These are phyloP conservation scores for Troides aeacus DNA, from an alignment of 2,888 invertebrate species.

Conservation along the genomic window DNA sequence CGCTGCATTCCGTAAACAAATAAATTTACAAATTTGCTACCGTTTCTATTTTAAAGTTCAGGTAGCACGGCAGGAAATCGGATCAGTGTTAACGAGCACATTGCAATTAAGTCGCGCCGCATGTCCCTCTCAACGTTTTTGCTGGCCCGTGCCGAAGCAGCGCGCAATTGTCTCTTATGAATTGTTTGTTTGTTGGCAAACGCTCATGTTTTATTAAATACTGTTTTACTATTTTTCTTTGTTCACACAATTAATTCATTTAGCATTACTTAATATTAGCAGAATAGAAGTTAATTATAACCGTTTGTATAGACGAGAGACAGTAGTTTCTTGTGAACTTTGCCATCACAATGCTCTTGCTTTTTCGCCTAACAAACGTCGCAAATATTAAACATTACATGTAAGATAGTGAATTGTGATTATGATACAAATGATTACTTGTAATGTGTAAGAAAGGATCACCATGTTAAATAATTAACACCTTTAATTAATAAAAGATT, in stretches of 20 bases:
- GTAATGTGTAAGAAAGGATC: background rate
- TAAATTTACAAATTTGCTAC: conserved; percentile 33
- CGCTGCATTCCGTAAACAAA: conserved; percentile 33
- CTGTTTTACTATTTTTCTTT: conserved; percentile 16
- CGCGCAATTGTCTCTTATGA: conserved; percentile 42
- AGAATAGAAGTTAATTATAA: too few relatives aligned
- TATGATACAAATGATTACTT: too few relatives aligned
- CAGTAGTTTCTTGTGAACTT: too few relatives aligned
- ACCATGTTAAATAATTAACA: background rate
- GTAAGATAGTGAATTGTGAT: too few relatives aligned
- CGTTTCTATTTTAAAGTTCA: conserved; percentile 42
- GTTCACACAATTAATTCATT: conserved; percentile 23
- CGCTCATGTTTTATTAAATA: conserved; percentile 31
- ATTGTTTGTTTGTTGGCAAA: conserved; percentile 38
- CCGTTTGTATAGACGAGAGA: too few relatives aligned
- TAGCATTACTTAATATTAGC: conserved; percentile 16
- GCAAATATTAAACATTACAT: too few relatives aligned
- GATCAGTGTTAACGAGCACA: conserved; percentile 50
- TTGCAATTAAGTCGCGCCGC: conserved; percentile 45
- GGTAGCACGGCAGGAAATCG: conserved; percentile 43
- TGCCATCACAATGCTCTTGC: too few relatives aligned
- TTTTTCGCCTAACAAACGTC: too few relatives aligned
- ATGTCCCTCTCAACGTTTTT: conserved; percentile 39
- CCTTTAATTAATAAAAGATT: conserved; percentile 3
- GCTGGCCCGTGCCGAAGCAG: conserved; percentile 31